Conservation (phyloP, 2,888 invertebrate species). For the Neocrepidodera transversa region DNA sequence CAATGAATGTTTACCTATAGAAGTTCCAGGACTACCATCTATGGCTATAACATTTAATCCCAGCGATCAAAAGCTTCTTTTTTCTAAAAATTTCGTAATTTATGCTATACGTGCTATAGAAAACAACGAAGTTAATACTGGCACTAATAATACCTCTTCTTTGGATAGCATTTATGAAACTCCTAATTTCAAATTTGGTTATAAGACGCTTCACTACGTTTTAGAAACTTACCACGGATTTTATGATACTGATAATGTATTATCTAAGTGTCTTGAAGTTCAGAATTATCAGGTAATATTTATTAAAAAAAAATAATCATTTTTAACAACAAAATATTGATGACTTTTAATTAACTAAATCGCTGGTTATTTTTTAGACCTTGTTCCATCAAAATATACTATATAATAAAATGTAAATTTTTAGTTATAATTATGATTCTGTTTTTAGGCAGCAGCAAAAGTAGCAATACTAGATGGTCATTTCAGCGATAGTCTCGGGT, state of each 20-base stretch:
- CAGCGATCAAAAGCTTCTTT: slow-evolving; percentile 51
- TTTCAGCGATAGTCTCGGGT: slow-evolving; percentile 58
- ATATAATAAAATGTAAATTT: too few species aligned
- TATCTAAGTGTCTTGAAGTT: slow-evolving; percentile 55
- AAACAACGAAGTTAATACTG: slow-evolving; percentile 35
- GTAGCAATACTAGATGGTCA: slow-evolving; percentile 57
- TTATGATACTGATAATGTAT: slow-evolving; percentile 57
- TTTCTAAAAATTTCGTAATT: slow-evolving; percentile 47
- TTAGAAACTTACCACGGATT: slow-evolving; percentile 57
- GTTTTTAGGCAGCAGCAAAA: slow-evolving; percentile 56
- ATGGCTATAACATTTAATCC: slow-evolving; percentile 58
- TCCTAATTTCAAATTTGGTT: slow-evolving; percentile 47
- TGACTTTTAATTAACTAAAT: background rate
- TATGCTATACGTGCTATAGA: slow-evolving; percentile 47
- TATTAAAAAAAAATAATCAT: background rate
- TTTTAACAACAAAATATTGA: background rate
- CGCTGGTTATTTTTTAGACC: too few species aligned
- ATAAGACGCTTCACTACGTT: slow-evolving; percentile 57
- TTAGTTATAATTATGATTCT: background rate
- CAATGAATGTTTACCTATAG: slow-evolving; percentile 55
- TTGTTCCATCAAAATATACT: too few species aligned
- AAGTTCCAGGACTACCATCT: slow-evolving; percentile 58
- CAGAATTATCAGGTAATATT: slow-evolving; percentile 53
- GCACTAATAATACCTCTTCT: slow-evolving; percentile 27
- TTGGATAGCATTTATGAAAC: slow-evolving; percentile 47